Evolutionary conservation across 2,797 vertebrate genomes (phyloP).

Genomic region (Hydrocynus forskahlii): DNA sequence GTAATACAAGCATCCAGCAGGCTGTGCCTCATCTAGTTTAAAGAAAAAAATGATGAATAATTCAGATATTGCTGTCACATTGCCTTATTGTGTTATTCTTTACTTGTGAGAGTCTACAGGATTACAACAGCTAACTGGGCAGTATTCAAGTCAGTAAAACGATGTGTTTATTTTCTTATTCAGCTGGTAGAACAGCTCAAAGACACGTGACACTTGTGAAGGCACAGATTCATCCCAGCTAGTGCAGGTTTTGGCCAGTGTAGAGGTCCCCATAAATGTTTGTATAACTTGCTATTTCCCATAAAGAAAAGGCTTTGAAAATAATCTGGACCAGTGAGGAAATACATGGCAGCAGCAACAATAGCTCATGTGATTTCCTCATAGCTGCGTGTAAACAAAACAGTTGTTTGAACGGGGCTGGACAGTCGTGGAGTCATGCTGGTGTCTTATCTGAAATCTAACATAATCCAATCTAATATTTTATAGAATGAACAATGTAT

Average conservation of each 20-base stretch:
- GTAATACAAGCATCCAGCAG: constrained; percentile 20
- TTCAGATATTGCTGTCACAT: constrained; percentile 29
- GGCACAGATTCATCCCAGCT: constrained; percentile 23
- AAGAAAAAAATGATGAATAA: neutral
- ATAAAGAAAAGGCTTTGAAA: constrained; percentile 39
- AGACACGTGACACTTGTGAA: constrained; percentile 28
- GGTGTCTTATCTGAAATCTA: constrained; percentile 43
- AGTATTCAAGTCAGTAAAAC: constrained; percentile 47
- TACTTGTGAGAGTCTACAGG: constrained; percentile 15
- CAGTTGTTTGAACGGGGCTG: constrained; percentile 40
- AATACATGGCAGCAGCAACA: constrained; percentile 20
- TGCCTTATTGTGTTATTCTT: constrained; percentile 49
- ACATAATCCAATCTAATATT: constrained; percentile 48
- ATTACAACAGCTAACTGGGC: constrained; percentile 39
- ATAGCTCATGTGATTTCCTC: neutral
- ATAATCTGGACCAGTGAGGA: constrained; percentile 21
- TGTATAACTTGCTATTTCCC: constrained; percentile 32
- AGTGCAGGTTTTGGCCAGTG: constrained; percentile 43
- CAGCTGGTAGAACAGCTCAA: constrained; percentile 37
- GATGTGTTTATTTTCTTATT: constrained; percentile 37
- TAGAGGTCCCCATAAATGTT: constrained; percentile 33
- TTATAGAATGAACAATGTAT: constrained; percentile 41
- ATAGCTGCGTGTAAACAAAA: constrained; percentile 18
- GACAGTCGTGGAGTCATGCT: constrained; percentile 4
- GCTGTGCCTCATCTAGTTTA: constrained; percentile 38